phyloP scores from a whole-genome alignment of 2,113 vertebrate genomes.

The Rafetus swinhoei region DNA sequence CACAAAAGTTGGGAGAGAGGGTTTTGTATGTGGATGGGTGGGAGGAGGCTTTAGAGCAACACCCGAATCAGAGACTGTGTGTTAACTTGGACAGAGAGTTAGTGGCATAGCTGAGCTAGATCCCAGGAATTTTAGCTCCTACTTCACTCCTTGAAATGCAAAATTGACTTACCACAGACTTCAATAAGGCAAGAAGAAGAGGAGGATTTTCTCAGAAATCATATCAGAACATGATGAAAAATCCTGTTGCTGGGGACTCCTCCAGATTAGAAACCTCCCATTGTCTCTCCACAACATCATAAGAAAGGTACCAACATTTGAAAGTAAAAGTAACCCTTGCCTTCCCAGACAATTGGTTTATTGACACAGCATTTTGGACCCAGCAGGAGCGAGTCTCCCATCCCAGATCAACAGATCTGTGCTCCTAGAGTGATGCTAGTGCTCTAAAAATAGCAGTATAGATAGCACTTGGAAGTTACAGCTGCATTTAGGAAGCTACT shows the following conservation, averaged over 20 bases:
- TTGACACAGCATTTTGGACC: background rate
- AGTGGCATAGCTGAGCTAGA: background rate
- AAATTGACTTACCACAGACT: background rate
- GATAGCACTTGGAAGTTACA: background rate
- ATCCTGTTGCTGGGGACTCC: constrained; percentile 13
- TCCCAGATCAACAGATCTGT: background rate
- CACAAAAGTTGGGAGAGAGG: background rate
- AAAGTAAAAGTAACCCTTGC: background rate
- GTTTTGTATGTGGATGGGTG: background rate
- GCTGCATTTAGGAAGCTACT: background rate
- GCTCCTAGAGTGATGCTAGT: background rate
- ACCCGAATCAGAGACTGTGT: accelerated
- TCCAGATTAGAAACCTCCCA: background rate
- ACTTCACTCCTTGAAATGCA: background rate
- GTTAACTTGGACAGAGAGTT: background rate
- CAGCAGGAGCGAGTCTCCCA: background rate
- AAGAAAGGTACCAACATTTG: background rate
- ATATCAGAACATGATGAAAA: background rate
- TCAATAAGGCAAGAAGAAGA: background rate
- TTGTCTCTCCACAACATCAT: background rate
- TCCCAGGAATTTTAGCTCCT: background rate
- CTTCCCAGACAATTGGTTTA: background rate
- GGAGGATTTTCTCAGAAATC: background rate
- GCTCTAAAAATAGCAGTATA: background rate
- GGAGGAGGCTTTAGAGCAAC: background rate